Evolutionary conservation across 1,140 invertebrate species (phyloP).

Genomic region (Dolichoris vasculosae): DNA sequence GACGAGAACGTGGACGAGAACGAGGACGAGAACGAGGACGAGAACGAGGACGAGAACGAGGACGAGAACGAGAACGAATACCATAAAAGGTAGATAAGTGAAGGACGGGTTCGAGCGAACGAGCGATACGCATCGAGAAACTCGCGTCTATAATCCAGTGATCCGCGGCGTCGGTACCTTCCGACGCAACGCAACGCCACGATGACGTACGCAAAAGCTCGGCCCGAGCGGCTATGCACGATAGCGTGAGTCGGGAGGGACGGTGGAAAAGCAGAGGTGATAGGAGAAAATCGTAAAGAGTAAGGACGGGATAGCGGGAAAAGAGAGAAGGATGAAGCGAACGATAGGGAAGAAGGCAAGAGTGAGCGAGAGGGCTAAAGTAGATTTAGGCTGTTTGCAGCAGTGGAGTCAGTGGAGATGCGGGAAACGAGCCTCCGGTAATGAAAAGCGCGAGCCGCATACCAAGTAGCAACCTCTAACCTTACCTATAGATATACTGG

Average conservation of each 20-base stretch:
- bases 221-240: neutral
- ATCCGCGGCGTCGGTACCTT: neutral
- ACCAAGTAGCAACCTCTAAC: constrained; percentile 73
- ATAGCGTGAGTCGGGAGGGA: too few relatives aligned
- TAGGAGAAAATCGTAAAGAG: constrained; percentile 40
- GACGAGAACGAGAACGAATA: too few relatives aligned
- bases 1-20: too few relatives aligned
- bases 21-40: too few relatives aligned
- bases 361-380: constrained; percentile 60
- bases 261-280: constrained; percentile 19
- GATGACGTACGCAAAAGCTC: neutral
- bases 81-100: too few relatives aligned
- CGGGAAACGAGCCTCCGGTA: constrained; percentile 72
- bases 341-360: constrained; percentile 42
- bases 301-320: neutral
- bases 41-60: too few relatives aligned
- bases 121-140: neutral
- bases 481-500: constrained; percentile 64
- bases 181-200: neutral
- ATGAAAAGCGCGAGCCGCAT: constrained; percentile 76
- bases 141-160: constrained; percentile 1
- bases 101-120: too few relatives aligned
- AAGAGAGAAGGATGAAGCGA: constrained; percentile 25
- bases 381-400: constrained; percentile 75
- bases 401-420: constrained; percentile 65